Percentiles rank a stretch among this genome's conserved stretches.
These are phyloP conservation scores for Dusona sp. DNA, from an alignment of 2,888 invertebrate species.

Conservation along the genomic window DNA sequence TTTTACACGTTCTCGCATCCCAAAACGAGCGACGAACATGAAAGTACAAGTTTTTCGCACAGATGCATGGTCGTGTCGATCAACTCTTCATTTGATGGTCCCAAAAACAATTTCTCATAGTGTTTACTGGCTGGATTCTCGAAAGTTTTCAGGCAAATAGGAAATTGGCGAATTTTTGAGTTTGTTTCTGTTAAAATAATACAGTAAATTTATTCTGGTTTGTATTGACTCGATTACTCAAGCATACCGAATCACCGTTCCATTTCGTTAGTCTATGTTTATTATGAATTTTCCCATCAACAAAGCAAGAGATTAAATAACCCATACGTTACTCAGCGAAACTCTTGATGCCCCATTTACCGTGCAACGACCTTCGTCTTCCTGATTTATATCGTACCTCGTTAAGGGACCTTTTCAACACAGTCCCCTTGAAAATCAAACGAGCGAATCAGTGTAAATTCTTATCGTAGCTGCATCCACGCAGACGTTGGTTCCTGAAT, in stretches of 20 bases:
- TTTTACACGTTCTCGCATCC: conserved; percentile 9
- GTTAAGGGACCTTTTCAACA: conserved; percentile 38
- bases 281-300: background rate
- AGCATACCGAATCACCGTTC: too few relatives aligned
- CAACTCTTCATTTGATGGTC: background rate
- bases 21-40: background rate
- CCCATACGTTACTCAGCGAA: conserved; percentile 31
- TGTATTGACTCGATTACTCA: too few relatives aligned
- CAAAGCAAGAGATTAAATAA: background rate
- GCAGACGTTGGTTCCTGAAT: background rate
- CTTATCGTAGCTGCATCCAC: background rate
- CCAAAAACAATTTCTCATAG: background rate
- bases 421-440: background rate
- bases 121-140: background rate
- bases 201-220: too few relatives aligned
- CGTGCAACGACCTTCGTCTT: conserved; percentile 31
- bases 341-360: conserved; percentile 7
- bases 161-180: background rate
- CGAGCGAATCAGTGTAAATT: background rate
- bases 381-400: conserved; percentile 50
- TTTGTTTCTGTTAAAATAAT: background rate
- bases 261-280: too few relatives aligned
- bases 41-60: conserved; percentile 3
- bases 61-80: background rate
- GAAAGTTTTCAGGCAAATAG: background rate